Percentiles rank a stretch among this genome's conserved stretches.
Conservation (phyloP, 2,888 invertebrate genomes). For the Nematopogon swammerdamellus region DNA sequence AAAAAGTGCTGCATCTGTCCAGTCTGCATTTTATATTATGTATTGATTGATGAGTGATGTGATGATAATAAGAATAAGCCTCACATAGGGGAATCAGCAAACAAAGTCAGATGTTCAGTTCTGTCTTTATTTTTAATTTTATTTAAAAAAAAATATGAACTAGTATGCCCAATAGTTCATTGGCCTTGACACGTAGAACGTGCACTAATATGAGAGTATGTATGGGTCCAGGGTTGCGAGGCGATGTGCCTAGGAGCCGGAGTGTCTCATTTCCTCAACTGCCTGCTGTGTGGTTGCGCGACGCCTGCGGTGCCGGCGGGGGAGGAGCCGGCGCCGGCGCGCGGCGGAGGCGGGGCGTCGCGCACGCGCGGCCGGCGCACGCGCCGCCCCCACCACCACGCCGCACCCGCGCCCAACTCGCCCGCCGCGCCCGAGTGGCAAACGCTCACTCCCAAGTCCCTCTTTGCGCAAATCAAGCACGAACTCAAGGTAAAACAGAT, state of each 20-base stretch:
- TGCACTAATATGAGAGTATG: too few species aligned
- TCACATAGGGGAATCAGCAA: too few species aligned
- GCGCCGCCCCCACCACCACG: conserved; percentile 57
- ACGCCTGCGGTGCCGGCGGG: conserved; percentile 48
- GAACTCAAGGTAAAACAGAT: conserved; percentile 69
- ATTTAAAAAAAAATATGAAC: too few species aligned
- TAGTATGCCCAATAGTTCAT: too few species aligned
- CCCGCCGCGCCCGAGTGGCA: conserved; percentile 73
- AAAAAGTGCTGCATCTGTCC: too few species aligned
- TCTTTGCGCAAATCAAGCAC: conserved; percentile 85
- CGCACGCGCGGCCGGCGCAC: conserved; percentile 45
- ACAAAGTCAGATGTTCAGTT: too few species aligned
- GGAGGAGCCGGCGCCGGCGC: conserved; percentile 19
- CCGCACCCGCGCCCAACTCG: conserved; percentile 33
- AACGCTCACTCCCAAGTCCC: conserved; percentile 74
- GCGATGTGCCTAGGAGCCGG: conserved; percentile 88
- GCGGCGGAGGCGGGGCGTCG: conserved; percentile 10
- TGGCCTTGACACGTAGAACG: too few species aligned
- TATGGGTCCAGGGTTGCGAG: conserved; percentile 79
- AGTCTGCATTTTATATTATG: too few species aligned
- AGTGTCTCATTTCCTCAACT: conserved; percentile 95
- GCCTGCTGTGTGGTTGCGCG: conserved; percentile 76
- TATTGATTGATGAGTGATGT: too few species aligned
- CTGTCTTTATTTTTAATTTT: too few species aligned
- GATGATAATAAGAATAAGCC: too few species aligned